These are phyloP conservation scores for Felis chaus DNA, from an alignment of 2,113 vertebrate species.

Conservation along the genomic window DNA sequence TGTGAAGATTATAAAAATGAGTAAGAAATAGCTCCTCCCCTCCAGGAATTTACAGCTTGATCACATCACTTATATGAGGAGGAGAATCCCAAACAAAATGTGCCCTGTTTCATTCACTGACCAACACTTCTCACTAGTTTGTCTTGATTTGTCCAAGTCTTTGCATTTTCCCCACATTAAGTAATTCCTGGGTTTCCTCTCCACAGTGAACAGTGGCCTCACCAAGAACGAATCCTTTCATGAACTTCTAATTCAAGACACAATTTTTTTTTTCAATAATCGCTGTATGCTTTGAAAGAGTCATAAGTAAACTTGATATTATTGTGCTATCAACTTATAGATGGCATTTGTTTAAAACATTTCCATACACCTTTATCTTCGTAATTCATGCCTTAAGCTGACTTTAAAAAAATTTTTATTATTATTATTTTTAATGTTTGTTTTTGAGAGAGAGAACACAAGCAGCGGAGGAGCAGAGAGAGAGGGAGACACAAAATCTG, in stretches of 20 bases:
- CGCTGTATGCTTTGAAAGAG: neutral
- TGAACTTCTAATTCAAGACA: neutral
- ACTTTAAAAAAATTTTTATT: neutral
- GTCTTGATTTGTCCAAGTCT: neutral
- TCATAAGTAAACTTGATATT: neutral
- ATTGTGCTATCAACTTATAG: neutral
- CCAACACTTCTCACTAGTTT: neutral
- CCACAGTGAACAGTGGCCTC: neutral
- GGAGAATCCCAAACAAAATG: neutral
- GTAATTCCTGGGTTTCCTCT: neutral
- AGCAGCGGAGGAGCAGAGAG: too few relatives aligned
- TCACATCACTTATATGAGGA: neutral
- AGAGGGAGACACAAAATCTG: too few relatives aligned
- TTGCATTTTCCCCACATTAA: neutral
- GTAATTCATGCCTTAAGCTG: neutral
- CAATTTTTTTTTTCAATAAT: neutral
- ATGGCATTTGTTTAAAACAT: neutral
- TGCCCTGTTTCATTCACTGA: neutral
- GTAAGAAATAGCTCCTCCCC: neutral
- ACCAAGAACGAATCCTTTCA: neutral
- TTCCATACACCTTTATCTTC: neutral
- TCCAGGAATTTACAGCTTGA: neutral
- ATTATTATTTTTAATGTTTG: too few relatives aligned
- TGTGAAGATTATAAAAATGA: neutral
- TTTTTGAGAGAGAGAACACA: too few relatives aligned